These are phyloP conservation scores for Pseudachorutes palmiensis DNA, from an alignment of 1,140 invertebrate species.

Conservation along the genomic window DNA sequence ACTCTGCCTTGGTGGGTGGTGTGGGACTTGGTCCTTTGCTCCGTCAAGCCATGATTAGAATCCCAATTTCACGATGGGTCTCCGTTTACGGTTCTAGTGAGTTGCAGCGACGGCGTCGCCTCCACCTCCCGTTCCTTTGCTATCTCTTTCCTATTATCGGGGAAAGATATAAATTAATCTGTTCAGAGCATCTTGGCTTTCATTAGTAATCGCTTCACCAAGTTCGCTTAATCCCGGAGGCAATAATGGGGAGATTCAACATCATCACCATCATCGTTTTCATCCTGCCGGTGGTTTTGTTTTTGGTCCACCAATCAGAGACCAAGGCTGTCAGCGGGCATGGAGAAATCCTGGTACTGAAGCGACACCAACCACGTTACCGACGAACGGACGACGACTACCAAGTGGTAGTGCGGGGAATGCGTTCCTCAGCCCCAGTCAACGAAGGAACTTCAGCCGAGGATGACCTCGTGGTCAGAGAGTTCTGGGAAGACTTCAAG, in stretches of 20 bases:
- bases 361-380: neutral
- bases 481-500: neutral
- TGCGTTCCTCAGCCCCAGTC: neutral
- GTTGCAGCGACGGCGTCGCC: neutral
- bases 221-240: too few species aligned
- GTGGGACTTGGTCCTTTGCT: neutral
- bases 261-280: too few species aligned
- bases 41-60: slow-evolving; percentile 2
- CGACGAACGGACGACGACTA: neutral
- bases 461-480: neutral
- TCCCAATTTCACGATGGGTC: too few species aligned
- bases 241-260: too few species aligned
- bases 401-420: neutral
- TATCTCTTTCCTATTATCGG: too few species aligned
- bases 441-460: neutral
- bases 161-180: too few species aligned
- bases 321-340: neutral
- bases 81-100: neutral
- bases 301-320: neutral
- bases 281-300: neutral
- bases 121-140: neutral
- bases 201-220: too few species aligned
- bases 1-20: neutral
- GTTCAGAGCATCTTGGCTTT: too few species aligned
- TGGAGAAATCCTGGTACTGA: neutral